phyloP scores from a whole-genome alignment of 2,888 invertebrate genomes.

The Herminia tarsipennalis region DNA sequence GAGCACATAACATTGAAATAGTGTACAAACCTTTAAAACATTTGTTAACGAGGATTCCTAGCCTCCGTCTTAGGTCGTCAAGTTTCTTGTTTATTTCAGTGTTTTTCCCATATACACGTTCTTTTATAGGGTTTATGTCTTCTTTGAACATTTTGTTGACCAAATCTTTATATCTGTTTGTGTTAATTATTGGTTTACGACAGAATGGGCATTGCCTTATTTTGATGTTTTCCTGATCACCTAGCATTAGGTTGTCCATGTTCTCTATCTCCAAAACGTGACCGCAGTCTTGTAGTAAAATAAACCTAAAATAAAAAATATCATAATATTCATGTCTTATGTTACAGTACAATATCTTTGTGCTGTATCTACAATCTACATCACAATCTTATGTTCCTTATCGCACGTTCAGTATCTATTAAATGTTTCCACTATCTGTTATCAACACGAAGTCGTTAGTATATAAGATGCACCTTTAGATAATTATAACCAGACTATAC shows the following conservation, averaged over 20 bases:
- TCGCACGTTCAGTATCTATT: too few species aligned
- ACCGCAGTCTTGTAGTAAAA: slow-evolving; percentile 81
- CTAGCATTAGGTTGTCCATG: slow-evolving; percentile 73
- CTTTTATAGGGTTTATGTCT: slow-evolving; percentile 75
- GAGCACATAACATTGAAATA: neutral
- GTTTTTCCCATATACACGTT: slow-evolving; percentile 63
- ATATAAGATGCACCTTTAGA: too few species aligned
- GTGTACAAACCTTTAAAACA: slow-evolving; percentile 3
- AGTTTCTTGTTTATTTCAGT: slow-evolving; percentile 48
- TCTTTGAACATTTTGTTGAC: slow-evolving; percentile 69
- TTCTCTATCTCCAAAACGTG: slow-evolving; percentile 78
- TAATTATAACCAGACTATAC: too few species aligned
- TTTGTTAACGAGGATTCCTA: too few species aligned
- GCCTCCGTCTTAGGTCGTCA: slow-evolving; percentile 41
- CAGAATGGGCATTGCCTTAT: slow-evolving; percentile 86
- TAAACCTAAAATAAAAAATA: slow-evolving; percentile 70
- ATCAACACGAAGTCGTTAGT: too few species aligned
- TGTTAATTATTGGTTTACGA: slow-evolving; percentile 84
- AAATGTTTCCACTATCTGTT: too few species aligned
- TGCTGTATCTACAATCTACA: too few species aligned
- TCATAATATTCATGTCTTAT: too few species aligned
- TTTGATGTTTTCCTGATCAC: slow-evolving; percentile 55
- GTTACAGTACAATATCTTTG: too few species aligned
- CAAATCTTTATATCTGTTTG: slow-evolving; percentile 83
- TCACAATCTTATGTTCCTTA: too few species aligned